Base-by-base conservation (phyloP, 2,888 invertebrate species). In the Hipparchia sbordonii region DNA sequence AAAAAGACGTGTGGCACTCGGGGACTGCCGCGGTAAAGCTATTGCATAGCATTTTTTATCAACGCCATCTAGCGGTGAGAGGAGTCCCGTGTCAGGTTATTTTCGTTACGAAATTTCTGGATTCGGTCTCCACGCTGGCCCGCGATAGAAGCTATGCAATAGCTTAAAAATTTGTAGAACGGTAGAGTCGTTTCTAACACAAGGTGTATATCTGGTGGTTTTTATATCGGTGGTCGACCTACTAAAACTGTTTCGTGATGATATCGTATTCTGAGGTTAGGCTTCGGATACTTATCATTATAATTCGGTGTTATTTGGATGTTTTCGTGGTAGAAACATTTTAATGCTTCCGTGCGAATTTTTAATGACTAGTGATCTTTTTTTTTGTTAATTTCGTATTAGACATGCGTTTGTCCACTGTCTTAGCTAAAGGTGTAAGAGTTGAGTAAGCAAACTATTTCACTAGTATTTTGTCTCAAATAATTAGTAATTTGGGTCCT, bases 191-290 rank as follows among this genome's bases (percentile, higher is more conserved):
- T 39, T 39, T 39, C 8, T 6, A 7, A 5, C 13, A 13, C 13
- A 23, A 23, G 23, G 6, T 13, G 56, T 56, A 8, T 56, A 13
- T 56, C 8, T 56, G 13, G 56, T 56, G 13, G 56, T 60, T 60
- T 6, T 10, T 45, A 6, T 60, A 39, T 39, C 60, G 10, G 45
- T 39, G 60, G 60, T 48, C 46, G 88, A 88, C 90, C 91, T 91
- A 90, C 89, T 91, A 89, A 90, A 88, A 56, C 56, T 56, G 88
- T 88, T 84, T 88, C 89, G 90, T 89, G 89, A 87, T 88, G 82
- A 84, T 83, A 86, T 87, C 88, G 85, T 86, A 87, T 87, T 89
- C 84, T 82, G 82, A 79, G 82, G 80, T 89, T 86, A 85, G 85
- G 81, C 84, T 85, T 80, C 60, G 79, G 80, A 84, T 88, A 88